These are phyloP conservation scores for Macroglossus sobrinus DNA, from an alignment of 2,113 vertebrate species.

Conservation along the genomic window DNA sequence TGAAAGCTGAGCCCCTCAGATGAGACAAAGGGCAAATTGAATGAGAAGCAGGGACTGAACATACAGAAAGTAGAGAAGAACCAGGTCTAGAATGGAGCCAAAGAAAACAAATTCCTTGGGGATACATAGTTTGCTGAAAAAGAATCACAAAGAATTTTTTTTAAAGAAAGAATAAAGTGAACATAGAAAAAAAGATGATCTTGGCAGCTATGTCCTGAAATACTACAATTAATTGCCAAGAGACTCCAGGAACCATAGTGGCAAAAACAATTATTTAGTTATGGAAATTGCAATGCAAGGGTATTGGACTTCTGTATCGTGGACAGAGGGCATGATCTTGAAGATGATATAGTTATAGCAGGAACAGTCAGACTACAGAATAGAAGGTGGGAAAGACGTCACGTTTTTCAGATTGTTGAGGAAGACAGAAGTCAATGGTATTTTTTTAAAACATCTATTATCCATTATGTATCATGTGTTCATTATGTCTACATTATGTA, in stretches of 20 bases:
- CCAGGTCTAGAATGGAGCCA: not conserved
- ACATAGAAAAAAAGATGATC: not conserved
- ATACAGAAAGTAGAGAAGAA: slow-evolving; percentile 22
- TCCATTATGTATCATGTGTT: not conserved
- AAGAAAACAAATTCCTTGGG: not conserved
- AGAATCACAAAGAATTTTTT: not conserved
- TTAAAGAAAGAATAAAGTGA: not conserved
- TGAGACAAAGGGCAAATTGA: slow-evolving; percentile 55
- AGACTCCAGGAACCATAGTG: not conserved
- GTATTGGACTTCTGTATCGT: not conserved
- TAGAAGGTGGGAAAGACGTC: not conserved
- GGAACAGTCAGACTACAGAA: not conserved
- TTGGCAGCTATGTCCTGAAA: slow-evolving; percentile 26
- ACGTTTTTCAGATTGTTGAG: not conserved
- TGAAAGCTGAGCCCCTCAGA: slow-evolving; percentile 44
- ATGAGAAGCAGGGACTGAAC: not conserved
- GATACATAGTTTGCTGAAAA: not conserved
- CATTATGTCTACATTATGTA: not conserved
- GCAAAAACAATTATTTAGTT: slow-evolving; percentile 10
- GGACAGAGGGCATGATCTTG: not conserved
- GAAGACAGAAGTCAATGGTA: not conserved
- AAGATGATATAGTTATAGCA: not conserved
- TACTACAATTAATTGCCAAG: slow-evolving; percentile 14
- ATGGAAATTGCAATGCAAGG: not conserved
- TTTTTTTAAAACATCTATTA: not conserved